Evolutionary conservation across 2,888 invertebrate genomes (phyloP).

Genomic region (Zootermopsis nevadensis): DNA sequence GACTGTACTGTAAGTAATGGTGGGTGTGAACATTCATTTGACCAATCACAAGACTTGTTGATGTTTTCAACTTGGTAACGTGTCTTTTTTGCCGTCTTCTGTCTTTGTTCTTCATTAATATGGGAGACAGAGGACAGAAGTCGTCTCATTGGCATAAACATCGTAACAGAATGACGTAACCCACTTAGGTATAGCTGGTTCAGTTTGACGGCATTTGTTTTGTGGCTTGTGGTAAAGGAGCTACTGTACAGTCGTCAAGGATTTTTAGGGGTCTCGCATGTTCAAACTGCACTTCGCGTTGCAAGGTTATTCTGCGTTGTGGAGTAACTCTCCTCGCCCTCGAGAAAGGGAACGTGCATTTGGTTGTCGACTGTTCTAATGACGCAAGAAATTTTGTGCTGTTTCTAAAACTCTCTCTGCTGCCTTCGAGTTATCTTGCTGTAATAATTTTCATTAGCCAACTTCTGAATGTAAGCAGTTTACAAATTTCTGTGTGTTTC

Average conservation of each 20-base stretch:
- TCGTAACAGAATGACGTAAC: neutral
- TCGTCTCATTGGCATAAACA: slow-evolving; percentile 7
- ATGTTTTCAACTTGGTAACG: neutral
- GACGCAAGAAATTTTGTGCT: too few relatives aligned
- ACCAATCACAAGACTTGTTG: slow-evolving; percentile 4
- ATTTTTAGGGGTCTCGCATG: neutral
- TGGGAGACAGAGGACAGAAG: neutral
- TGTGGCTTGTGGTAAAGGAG: neutral
- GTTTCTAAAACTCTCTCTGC: too few relatives aligned
- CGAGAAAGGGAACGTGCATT: too few relatives aligned
- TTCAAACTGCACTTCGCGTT: neutral
- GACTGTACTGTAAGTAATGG: neutral
- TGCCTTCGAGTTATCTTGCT: too few relatives aligned
- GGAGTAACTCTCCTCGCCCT: neutral
- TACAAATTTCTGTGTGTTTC: too few relatives aligned
- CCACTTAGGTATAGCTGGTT: neutral
- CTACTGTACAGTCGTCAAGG: neutral
- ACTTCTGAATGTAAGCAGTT: too few relatives aligned
- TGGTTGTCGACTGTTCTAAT: too few relatives aligned
- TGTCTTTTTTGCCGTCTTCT: neutral
- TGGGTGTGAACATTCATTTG: slow-evolving; percentile 4
- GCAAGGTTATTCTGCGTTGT: slow-evolving; percentile 2
- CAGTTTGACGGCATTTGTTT: neutral
- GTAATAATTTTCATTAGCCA: too few relatives aligned
- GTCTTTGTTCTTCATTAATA: slow-evolving; percentile 6